Base-by-base conservation (phyloP, 2,888 invertebrate genomes). In the Diogma glabrata region DNA sequence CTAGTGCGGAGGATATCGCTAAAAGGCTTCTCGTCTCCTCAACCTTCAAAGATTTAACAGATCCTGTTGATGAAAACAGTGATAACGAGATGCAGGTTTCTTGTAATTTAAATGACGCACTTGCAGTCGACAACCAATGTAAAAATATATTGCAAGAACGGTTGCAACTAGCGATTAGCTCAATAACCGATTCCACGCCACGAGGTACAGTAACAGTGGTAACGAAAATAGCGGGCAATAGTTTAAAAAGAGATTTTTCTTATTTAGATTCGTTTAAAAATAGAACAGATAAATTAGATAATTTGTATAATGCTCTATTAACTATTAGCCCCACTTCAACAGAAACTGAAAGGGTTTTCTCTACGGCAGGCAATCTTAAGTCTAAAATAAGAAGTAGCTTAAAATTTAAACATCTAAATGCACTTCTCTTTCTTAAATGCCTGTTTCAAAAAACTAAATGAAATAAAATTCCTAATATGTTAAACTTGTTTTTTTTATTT, bases 191-290 rank as follows among this genome's bases (percentile, higher is more conserved):
- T 33, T 33, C 19, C 38, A 38, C 6, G 38, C 38, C 10, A 38
- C 2, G 8, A 38, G 16, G 19, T 38, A 38, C 8, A 38, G 28
- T 28, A 47, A 24, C 14, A 47, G 26, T 47, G 28, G 24, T 28
- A 16, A 26, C 28, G 30, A 26, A 47, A 26, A n/a, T 17, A 19
- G 30, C 17, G 26, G 47, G 26, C 26, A 28, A n/a, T n/a, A 47
- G 17, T 4, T 28, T 24, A 47, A n/a, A 16, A 47, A 47, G n/a
- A 28, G 28, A 30, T 30, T 47, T 47, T 28, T 24, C 17, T 47
- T 30, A 24, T 28, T 47, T 47, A 47, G 47, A 47, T 47, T 23
- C 47, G 19, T 47, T 36, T 17, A 36, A n/a, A n/a, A n/a, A n/a
- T n/a, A n/a, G n/a, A n/a, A n/a, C n/a, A n/a, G n/a, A n/a, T n/a